Percentiles rank a stretch among this genome's conserved stretches.
phyloP scores from a whole-genome alignment of 2,888 invertebrate species.

The Dendrolimus houi region DNA sequence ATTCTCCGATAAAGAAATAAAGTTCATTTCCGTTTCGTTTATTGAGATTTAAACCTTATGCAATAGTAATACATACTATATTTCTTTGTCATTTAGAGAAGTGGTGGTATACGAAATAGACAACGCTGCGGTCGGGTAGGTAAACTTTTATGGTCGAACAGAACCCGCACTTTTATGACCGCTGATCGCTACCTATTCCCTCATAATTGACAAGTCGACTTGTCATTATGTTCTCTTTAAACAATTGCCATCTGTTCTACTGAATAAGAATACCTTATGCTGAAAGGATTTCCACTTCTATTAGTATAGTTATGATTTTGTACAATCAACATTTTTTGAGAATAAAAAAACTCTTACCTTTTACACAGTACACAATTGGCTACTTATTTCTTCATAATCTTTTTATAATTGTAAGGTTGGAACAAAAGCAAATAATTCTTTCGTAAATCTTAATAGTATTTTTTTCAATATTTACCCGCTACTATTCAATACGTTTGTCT shows the following conservation, averaged over 20 bases:
- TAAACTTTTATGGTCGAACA: constrained; percentile 65
- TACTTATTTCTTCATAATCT: no score
- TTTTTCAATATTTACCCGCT: no score
- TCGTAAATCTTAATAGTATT: no score
- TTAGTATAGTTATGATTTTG: no score
- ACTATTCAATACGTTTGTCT: no score
- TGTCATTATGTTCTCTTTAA: constrained; percentile 67
- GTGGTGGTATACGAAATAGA: constrained; percentile 38
- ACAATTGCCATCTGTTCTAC: constrained; percentile 40
- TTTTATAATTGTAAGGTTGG: no score
- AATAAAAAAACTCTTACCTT: no score
- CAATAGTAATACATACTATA: constrained; percentile 14
- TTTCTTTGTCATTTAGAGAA: constrained; percentile 3
- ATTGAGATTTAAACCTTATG: constrained; percentile 38
- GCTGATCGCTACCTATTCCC: constrained; percentile 72
- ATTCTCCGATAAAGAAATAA: constrained; percentile 8
- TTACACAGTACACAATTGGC: no score
- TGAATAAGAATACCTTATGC: background rate
- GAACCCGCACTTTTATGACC: constrained; percentile 70
- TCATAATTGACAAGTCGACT: constrained; percentile 70
- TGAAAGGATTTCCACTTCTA: no score
- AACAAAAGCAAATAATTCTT: no score
- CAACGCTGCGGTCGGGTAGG: constrained; percentile 60
- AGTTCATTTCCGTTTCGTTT: constrained; percentile 1
- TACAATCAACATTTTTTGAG: no score